A percentile compares a stretch with the other conserved stretches of the same genome.
phyloP scores from a whole-genome alignment of 1,140 invertebrate species.

The Orius laevigatus region DNA sequence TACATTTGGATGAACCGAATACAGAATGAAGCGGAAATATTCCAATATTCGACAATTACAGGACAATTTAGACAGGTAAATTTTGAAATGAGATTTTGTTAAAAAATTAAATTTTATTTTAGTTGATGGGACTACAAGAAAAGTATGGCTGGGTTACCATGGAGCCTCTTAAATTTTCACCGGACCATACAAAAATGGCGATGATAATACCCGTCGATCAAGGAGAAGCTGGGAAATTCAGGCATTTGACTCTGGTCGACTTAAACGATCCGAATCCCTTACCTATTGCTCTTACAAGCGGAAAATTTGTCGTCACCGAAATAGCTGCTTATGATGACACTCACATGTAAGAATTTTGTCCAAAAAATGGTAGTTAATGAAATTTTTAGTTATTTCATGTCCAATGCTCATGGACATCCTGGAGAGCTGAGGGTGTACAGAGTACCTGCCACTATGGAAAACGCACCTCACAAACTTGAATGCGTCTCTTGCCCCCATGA shows the following conservation, averaged over 20 bases:
- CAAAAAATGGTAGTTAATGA: not conserved
- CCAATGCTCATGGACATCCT: slow-evolving; percentile 33
- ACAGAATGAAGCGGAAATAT: slow-evolving; percentile 51
- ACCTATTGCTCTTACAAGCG: slow-evolving; percentile 44
- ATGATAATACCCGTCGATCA: slow-evolving; percentile 44
- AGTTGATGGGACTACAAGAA: slow-evolving; percentile 28
- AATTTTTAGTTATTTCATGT: slow-evolving; percentile 46
- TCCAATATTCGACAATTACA: slow-evolving; percentile 32
- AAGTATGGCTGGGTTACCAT: slow-evolving; percentile 54
- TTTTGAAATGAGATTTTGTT: not conserved
- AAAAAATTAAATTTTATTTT: slow-evolving; percentile 16
- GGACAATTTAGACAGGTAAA: slow-evolving; percentile 31
- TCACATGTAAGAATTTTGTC: slow-evolving; percentile 39
- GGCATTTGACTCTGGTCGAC: slow-evolving; percentile 44
- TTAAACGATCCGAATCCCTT: slow-evolving; percentile 20
- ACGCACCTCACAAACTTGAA: slow-evolving; percentile 18
- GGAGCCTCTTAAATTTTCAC: slow-evolving; percentile 39
- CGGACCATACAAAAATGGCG: slow-evolving; percentile 34
- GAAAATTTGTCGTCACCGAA: slow-evolving; percentile 57
- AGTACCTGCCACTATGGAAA: slow-evolving; percentile 8
- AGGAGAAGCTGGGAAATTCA: slow-evolving; percentile 37
- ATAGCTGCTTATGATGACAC: slow-evolving; percentile 63
- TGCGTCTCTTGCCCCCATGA: slow-evolving; percentile 28
- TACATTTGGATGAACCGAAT: slow-evolving; percentile 73
- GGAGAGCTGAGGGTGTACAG: slow-evolving; percentile 18